These are phyloP conservation scores for Strigops habroptila DNA, from an alignment of 2,113 vertebrate genomes.

Conservation along the genomic window DNA sequence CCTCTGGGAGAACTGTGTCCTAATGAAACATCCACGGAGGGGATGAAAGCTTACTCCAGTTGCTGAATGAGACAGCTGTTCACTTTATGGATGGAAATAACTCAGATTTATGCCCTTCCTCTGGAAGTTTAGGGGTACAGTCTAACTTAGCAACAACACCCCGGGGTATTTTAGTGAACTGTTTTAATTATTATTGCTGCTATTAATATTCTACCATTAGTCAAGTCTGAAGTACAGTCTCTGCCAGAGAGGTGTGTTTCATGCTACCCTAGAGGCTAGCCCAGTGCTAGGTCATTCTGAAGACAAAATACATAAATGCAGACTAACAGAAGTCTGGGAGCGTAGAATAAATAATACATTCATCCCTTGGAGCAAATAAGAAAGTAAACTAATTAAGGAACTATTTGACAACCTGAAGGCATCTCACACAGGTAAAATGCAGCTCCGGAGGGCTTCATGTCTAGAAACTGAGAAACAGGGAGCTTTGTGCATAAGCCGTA, in stretches of 20 bases:
- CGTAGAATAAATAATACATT: background rate
- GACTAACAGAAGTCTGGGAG: background rate
- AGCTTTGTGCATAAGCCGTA: background rate
- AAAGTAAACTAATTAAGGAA: conserved; percentile 43
- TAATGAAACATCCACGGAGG: background rate
- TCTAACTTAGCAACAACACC: background rate
- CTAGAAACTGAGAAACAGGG: background rate
- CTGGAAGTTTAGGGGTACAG: conserved; percentile 31
- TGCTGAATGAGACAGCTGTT: background rate
- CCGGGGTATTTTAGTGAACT: background rate
- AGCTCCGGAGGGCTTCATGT: background rate
- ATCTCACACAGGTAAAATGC: background rate
- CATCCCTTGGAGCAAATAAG: background rate
- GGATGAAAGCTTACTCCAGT: background rate
- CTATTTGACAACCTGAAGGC: conserved; percentile 4
- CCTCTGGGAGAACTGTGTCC: conserved; percentile 26
- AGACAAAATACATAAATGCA: conserved; percentile 41
- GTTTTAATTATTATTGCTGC: conserved; percentile 47
- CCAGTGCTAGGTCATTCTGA: background rate
- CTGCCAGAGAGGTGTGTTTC: background rate
- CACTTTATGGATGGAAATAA: background rate
- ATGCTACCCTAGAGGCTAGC: background rate
- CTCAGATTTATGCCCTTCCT: background rate
- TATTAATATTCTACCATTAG: conserved; percentile 5
- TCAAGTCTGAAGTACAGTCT: background rate